A percentile compares a stretch with the other conserved stretches of the same genome.
These are phyloP conservation scores for Tenthredo mesomela DNA, from an alignment of 2,888 invertebrate genomes.

Conservation along the genomic window DNA sequence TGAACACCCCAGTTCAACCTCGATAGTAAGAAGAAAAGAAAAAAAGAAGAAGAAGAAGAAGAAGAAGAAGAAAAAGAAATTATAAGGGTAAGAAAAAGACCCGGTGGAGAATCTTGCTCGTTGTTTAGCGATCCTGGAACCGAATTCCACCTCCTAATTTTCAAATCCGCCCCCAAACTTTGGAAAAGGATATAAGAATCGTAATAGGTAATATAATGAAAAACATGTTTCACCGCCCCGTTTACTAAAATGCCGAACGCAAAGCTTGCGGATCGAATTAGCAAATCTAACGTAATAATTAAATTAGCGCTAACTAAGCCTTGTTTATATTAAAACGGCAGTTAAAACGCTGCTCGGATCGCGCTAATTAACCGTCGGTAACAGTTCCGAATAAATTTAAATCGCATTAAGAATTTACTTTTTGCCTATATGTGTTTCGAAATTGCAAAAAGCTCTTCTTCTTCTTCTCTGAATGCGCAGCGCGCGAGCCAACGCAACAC, in stretches of 20 bases:
- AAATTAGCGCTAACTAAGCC: slow-evolving; percentile 68
- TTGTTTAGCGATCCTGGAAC: neutral
- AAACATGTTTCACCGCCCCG: slow-evolving; percentile 18
- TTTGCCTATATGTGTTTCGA: neutral
- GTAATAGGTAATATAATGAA: neutral
- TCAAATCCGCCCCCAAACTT: slow-evolving; percentile 30
- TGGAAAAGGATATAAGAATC: neutral
- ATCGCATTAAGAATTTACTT: slow-evolving; percentile 65
- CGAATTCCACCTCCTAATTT: slow-evolving; percentile 34
- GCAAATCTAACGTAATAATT: slow-evolving; percentile 75
- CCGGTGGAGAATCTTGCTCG: neutral
- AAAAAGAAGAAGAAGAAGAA: too few species aligned
- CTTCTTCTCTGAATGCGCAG: too few species aligned
- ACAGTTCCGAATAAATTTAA: slow-evolving; percentile 72
- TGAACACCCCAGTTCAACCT: neutral
- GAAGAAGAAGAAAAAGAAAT: too few species aligned
- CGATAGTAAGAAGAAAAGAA: neutral
- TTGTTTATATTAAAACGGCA: slow-evolving; percentile 53
- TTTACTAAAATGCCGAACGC: neutral
- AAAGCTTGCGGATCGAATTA: slow-evolving; percentile 64
- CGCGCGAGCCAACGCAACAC: too few species aligned
- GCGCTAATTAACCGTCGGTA: slow-evolving; percentile 72
- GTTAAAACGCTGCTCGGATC: slow-evolving; percentile 55
- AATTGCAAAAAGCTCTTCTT: slow-evolving; percentile 1
- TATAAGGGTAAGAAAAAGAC: neutral